Base-by-base conservation (phyloP, 1,140 invertebrate genomes). In the Heliconius himera region DNA sequence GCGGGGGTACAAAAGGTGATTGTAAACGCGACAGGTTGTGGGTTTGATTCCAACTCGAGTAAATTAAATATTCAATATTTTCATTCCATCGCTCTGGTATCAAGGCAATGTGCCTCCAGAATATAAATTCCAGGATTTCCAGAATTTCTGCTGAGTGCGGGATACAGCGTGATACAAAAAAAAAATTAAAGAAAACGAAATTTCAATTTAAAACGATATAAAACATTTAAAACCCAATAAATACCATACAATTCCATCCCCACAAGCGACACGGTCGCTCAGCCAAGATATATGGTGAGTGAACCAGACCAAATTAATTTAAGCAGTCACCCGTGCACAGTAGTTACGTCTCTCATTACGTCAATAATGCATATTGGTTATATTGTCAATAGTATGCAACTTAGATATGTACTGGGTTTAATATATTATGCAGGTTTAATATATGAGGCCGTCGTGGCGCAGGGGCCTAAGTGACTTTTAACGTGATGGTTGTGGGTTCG, bases 241-340 rank as follows among this genome's bases (percentile, higher is more conserved):
- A 20, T 71, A 71, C 38, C 18, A 8, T 71, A 26, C 20, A 71
- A 71, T 38, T 71, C 16, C 6, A 80, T 49, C 73, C 78, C 9
- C 9, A 66, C 60, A 77, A 72, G 20, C 18, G 70, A 72, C 70
- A 79, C 74, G 54, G 78, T 75, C 66, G 70, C 74, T 81, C 73
- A 78, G 76, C 79, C 80, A 80, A 81, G 85, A 84, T 85, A 83
- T 83, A 88, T 83, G 79, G 81, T 71, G 73, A 80, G 80, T 84
- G 85, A 83, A 83, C 83, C 74, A 81, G 77, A 86, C 79, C 84
- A 83, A 87, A 85, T 87, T 87, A 86, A 88, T 88, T 86, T 86
- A 83, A 81, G 83, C 83, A 77, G 74, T 81, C 82, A 75, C 76
- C 82, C 83, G 78, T 80, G 75, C 70, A 77, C 75, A 70, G 81